Conservation (phyloP, 2,113 vertebrate genomes). For the Nicator chloris region DNA sequence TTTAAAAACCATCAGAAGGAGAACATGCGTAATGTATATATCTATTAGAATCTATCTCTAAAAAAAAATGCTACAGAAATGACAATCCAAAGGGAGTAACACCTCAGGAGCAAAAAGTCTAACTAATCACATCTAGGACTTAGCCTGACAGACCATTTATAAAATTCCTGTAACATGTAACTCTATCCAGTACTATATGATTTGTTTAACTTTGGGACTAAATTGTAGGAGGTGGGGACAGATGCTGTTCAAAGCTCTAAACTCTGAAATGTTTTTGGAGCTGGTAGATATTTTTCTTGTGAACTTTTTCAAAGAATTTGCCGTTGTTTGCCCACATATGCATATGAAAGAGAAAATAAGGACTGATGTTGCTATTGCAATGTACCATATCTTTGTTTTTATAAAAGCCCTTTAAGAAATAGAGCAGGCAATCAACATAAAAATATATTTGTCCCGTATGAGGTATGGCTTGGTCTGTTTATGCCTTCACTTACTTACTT, state of each 20-base stretch:
- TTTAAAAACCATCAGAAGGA: not conserved
- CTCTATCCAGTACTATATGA: slow-evolving; percentile 38
- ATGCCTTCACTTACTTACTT: not conserved
- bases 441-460: not conserved
- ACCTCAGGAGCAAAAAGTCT: slow-evolving; percentile 24
- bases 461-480: not conserved
- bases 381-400: not conserved
- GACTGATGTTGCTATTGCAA: not conserved
- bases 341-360: not conserved
- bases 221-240: slow-evolving; percentile 22
- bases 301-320: not conserved
- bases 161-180: slow-evolving; percentile 42
- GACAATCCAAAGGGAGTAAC: not conserved
- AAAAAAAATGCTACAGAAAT: not conserved
- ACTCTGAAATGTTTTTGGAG: not conserved
- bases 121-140: not conserved
- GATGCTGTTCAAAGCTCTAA: slow-evolving; percentile 21
- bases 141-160: slow-evolving; percentile 52
- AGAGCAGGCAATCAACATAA: not conserved
- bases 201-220: slow-evolving; percentile 61
- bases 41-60: not conserved
- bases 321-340: not conserved
- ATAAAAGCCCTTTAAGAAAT: not conserved
- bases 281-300: not conserved
- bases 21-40: not conserved